A percentile compares a stretch with the other conserved stretches of the same genome.
These are phyloP conservation scores for Lophius piscatorius DNA, from an alignment of 2,113 vertebrate species.

Conservation along the genomic window DNA sequence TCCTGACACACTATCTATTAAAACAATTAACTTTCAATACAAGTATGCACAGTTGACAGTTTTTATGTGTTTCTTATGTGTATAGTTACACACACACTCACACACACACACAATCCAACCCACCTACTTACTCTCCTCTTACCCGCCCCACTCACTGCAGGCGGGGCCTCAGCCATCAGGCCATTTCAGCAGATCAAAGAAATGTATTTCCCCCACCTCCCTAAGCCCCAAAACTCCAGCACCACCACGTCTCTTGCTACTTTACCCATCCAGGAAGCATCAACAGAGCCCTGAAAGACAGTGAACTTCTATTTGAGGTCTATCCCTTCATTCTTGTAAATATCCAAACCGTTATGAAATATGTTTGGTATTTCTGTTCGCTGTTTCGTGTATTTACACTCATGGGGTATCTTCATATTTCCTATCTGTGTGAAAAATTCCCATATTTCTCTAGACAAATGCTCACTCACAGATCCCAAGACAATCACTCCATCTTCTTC, in stretches of 20 bases:
- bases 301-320: too few relatives aligned
- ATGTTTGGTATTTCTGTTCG: too few relatives aligned
- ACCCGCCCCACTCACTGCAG: constrained; percentile 28
- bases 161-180: constrained; percentile 47
- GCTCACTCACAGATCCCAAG: constrained; percentile 37
- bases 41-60: background rate
- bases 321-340: too few relatives aligned
- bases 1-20: too few relatives aligned
- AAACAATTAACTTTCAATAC: constrained; percentile 9
- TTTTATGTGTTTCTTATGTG: constrained; percentile 34
- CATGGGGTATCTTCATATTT: too few relatives aligned
- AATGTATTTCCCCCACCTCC: background rate
- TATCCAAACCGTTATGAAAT: too few relatives aligned
- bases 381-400: too few relatives aligned
- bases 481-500: constrained; percentile 25
- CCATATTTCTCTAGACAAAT: constrained; percentile 33
- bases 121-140: background rate
- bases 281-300: too few relatives aligned
- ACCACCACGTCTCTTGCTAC: too few relatives aligned
- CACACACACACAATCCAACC: constrained; percentile 4
- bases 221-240: background rate
- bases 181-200: constrained; percentile 60
- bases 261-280: too few relatives aligned
- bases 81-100: constrained; percentile 8
- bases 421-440: too few relatives aligned